Evolutionary conservation across 2,888 invertebrate species (phyloP).

Genomic region (Mythimna ferrago): DNA sequence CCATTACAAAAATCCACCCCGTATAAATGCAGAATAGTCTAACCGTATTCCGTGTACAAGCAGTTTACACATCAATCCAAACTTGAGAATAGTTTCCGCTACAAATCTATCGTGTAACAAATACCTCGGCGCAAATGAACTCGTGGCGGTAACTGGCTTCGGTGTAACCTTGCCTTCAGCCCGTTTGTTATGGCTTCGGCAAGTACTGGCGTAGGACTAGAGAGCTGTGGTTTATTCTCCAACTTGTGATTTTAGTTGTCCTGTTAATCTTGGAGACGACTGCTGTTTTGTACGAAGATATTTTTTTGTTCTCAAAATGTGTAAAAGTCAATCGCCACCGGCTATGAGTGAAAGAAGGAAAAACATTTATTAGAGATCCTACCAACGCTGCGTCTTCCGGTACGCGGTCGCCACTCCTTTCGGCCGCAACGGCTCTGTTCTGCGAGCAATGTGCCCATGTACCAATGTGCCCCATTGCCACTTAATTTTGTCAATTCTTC

Average conservation of each 20-base stretch:
- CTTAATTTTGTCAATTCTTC: no score
- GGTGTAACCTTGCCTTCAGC: slow-evolving; percentile 56
- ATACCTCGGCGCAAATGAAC: slow-evolving; percentile 48
- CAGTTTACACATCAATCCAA: slow-evolving; percentile 26
- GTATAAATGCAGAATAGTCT: no score
- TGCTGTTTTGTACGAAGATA: neutral
- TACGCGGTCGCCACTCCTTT: no score
- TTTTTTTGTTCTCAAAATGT: neutral
- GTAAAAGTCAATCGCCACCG: neutral
- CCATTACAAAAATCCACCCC: neutral
- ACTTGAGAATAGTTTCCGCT: slow-evolving; percentile 38
- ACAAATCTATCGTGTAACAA: slow-evolving; percentile 47
- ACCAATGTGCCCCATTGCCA: no score
- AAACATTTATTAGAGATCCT: no score
- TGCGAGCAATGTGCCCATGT: no score
- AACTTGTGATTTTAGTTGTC: neutral
- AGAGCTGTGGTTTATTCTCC: slow-evolving; percentile 12
- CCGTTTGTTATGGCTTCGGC: slow-evolving; percentile 59
- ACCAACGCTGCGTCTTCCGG: no score
- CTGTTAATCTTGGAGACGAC: neutral
- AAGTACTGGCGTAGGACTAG: slow-evolving; percentile 25
- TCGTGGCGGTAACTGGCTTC: slow-evolving; percentile 53
- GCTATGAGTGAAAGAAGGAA: neutral
- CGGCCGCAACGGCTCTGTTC: no score
- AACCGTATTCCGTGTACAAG: neutral